Base-by-base conservation (phyloP, 2,888 invertebrate genomes). In the Idaea straminata region DNA sequence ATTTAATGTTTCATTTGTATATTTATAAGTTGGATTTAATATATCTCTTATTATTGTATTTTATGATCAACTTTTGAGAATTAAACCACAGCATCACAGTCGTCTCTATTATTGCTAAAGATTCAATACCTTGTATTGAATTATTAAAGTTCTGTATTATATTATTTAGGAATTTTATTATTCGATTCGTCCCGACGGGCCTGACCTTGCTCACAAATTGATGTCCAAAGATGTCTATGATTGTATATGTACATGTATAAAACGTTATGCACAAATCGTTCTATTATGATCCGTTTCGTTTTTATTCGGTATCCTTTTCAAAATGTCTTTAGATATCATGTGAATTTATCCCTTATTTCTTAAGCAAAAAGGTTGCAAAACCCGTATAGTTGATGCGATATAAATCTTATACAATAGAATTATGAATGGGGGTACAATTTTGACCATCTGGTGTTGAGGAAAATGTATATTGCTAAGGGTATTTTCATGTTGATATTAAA, bases 381-480 rank as follows among this genome's bases (percentile, higher is more conserved):
- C 47, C 35, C 62, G 47, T 4, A 25, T 59, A 59, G 16, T 59
- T 59, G 59, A 34, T 59, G 34, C 34, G 81, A 80, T 80, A 79
- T 73, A 71, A 75, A 77, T 75, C 79, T 76, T 75, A 75, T 76
- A 84, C 82, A 84, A 86, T 78, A 77, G 77, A 78, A 81, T 78
- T 78, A 80, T 78, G 75, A 75, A 74, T 76, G 76, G 80, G 85
- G 83, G 72, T 64, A 69, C 68, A 82, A 73, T 77, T 79, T 77
- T 76, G 76, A 75, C 86, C 89, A 89, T 89, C 89, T 89, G 89
- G 84, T 85, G 80, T 75, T 69, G 65, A 68, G 61, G 70, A 73
- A 73, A 73, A 79, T 77, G 79, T 79, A 80, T 79, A 75, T 74
- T 73, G 74, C 74, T 83, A 78, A 83, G 83, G 83, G 78, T 77